Conservation (phyloP, 1,140 invertebrate genomes). For the Sinella curviseta region DNA sequence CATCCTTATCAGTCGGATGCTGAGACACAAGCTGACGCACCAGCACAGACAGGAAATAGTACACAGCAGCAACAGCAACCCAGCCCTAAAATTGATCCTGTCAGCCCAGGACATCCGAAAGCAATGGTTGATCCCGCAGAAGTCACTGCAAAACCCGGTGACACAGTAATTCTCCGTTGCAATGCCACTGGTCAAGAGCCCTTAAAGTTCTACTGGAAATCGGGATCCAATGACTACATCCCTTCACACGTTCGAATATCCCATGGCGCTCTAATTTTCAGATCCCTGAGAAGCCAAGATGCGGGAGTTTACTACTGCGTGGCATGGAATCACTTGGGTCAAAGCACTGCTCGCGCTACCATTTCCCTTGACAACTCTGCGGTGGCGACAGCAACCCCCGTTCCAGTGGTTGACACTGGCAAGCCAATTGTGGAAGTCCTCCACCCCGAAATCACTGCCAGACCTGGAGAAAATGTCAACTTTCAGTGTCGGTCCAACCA, state of each 20-base stretch:
- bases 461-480: conserved; percentile 35
- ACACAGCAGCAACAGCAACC: not conserved
- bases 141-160: conserved; percentile 74
- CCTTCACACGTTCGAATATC: conserved; percentile 25
- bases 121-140: conserved; percentile 67
- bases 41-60: not conserved
- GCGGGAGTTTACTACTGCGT: conserved; percentile 36
- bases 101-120: conserved; percentile 6
- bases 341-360: conserved; percentile 19
- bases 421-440: conserved; percentile 5
- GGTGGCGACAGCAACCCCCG: not conserved
- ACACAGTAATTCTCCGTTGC: conserved; percentile 75
- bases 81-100: not conserved
- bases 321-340: conserved; percentile 37
- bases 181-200: conserved; percentile 58
- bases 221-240: conserved; percentile 27
- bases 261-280: conserved; percentile 47
- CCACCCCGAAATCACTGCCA: not conserved
- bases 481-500: conserved; percentile 21
- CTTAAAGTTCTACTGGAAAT: conserved; percentile 57
- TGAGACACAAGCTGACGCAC: not conserved
- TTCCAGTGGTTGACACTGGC: not conserved
- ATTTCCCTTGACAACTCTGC: not conserved
- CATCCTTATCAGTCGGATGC: not conserved
- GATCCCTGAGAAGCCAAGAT: conserved; percentile 17